Evolutionary conservation across 1,140 invertebrate species (phyloP), one percentile per base, ranked within the genome.

Genomic region (Eueides isabella): DNA sequence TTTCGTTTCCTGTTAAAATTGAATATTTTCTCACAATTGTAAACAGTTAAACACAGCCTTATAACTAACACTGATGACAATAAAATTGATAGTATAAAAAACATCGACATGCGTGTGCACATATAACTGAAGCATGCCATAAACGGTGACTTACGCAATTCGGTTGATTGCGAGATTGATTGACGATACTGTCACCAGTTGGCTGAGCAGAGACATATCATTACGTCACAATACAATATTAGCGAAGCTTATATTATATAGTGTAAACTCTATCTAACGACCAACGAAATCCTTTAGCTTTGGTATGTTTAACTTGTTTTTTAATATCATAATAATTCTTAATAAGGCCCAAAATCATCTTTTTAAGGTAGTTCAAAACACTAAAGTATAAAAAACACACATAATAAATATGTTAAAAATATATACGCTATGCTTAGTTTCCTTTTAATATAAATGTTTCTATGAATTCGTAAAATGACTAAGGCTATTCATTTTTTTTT

Each of bases 141-240:
- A 85, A 84, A 81, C 76, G 83, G 86, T 93, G 93, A 97, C 97
- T 97, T 97, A 97, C 97, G 96, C 96, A 94, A 97, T 97, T 95
- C 96, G 94, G 95, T 97, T 97, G 94, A 97, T 95, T 94, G 96
- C 96, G 94, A 97, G 95, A 95, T 97, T 97, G 94, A 97, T 97
- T 93, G 96, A 95, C 89, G 97, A 97, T 94, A 97, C 96, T 94
- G 96, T 97, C 95, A 96, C 96, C 95, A 97, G 96, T 96, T 97
- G 96, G 96, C 97, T 97, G 96, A 90, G 95, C 86, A 91, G 88
- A 92, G 89, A 92, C 83, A 90, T 85, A 81, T 89, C 77, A 88
- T 90, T 89, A 90, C 85, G 86, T 92, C 87, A 92, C 88, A 89
- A 80, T 83, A 89, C 87, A 78, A 82, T 82, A 86, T 80, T 87